These are phyloP conservation scores for Phaethornis superciliosus DNA, from an alignment of 2,113 vertebrate genomes.

Conservation along the genomic window DNA sequence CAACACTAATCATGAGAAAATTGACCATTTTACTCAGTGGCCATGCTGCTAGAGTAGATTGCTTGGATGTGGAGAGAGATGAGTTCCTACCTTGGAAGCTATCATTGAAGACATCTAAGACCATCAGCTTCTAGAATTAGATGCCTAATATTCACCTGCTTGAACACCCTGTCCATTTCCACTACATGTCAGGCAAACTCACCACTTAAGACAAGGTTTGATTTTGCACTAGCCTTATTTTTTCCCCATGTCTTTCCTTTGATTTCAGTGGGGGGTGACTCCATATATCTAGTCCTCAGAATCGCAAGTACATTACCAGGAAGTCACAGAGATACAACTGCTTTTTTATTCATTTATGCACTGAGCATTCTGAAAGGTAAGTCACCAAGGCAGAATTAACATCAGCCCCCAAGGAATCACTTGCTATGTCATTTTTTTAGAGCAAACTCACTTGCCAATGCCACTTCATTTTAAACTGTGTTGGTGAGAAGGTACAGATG, in stretches of 20 bases:
- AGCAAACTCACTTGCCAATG: neutral
- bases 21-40: neutral
- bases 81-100: neutral
- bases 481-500: neutral
- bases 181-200: neutral
- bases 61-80: fast-evolving
- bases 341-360: neutral
- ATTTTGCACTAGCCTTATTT: neutral
- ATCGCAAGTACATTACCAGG: neutral
- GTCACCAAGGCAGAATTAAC: neutral
- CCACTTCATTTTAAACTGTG: neutral
- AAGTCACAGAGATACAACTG: neutral
- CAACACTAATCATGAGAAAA: neutral
- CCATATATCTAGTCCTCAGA: neutral
- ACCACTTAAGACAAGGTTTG: neutral
- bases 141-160: neutral
- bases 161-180: neutral
- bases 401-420: neutral
- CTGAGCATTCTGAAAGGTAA: neutral
- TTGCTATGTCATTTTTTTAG: neutral
- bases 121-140: neutral
- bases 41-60: neutral
- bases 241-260: neutral
- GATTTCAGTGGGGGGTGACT: neutral
- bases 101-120: neutral